These are phyloP conservation scores for Agrotis clavis DNA, from an alignment of 2,888 invertebrate species.

Conservation along the genomic window DNA sequence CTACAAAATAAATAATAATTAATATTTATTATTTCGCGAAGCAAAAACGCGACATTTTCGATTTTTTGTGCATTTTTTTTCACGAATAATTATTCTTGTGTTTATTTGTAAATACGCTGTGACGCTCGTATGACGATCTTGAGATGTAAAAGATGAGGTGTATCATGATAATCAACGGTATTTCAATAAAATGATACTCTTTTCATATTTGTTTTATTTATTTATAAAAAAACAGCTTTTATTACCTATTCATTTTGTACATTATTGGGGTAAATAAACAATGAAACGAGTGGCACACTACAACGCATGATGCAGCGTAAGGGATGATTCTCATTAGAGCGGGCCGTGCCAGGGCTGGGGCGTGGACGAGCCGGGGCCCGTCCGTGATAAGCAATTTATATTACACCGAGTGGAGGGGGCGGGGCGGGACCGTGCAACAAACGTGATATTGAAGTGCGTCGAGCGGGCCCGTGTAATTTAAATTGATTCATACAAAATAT, in stretches of 20 bases:
- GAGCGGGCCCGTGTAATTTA: no score
- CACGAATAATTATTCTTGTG: slow-evolving; percentile 65
- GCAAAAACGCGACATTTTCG: slow-evolving; percentile 56
- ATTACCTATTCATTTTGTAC: slow-evolving; percentile 16
- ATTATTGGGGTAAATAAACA: not conserved
- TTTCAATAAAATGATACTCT: slow-evolving; percentile 82
- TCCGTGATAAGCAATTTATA: no score
- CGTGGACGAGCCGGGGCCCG: no score
- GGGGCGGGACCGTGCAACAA: no score
- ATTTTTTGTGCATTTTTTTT: slow-evolving; percentile 73
- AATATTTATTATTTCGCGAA: slow-evolving; percentile 61
- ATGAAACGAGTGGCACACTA: no score
- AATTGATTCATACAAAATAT: no score
- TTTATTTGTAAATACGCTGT: slow-evolving; percentile 80
- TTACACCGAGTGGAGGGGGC: no score
- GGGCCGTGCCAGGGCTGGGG: no score
- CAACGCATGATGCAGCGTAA: no score
- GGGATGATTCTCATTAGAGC: no score
- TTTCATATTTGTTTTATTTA: slow-evolving; percentile 73
- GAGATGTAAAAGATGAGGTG: slow-evolving; percentile 67
- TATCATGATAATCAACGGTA: slow-evolving; percentile 78
- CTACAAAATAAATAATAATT: slow-evolving; percentile 59
- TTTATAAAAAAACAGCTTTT: slow-evolving; percentile 21
- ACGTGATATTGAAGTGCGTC: no score
- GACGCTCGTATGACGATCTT: slow-evolving; percentile 75